Percentiles rank a stretch among this genome's conserved stretches.
Conservation (phyloP, 2,113 vertebrate species). For the Oncorhynchus kisutch region DNA sequence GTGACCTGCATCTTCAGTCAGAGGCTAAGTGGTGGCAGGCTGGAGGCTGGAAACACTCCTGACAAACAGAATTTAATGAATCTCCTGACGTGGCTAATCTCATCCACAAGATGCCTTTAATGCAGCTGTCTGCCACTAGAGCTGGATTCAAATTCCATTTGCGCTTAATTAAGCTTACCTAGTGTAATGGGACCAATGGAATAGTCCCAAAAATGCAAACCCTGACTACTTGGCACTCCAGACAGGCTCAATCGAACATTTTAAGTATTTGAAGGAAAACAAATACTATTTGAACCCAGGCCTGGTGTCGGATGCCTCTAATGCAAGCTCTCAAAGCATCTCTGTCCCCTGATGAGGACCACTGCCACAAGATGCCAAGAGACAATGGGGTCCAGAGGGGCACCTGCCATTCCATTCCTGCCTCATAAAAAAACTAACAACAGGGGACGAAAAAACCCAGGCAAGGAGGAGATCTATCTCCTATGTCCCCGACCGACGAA, state of each 20-base stretch:
- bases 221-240: too few relatives aligned
- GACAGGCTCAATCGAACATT: too few relatives aligned
- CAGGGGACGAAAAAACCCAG: slow-evolving; percentile 17
- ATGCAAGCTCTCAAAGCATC: not conserved
- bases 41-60: slow-evolving; percentile 17
- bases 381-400: not conserved
- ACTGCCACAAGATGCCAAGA: slow-evolving; percentile 6
- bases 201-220: too few relatives aligned
- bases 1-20: slow-evolving; percentile 32
- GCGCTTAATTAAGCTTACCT: too few relatives aligned
- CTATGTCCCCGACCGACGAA: slow-evolving; percentile 10
- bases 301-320: too few relatives aligned
- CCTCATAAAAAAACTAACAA: slow-evolving; percentile 25
- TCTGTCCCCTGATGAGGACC: slow-evolving; percentile 17
- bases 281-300: too few relatives aligned
- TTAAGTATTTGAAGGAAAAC: too few relatives aligned
- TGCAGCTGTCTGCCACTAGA: too few relatives aligned
- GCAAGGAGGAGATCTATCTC: slow-evolving; percentile 31
- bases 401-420: slow-evolving; percentile 15
- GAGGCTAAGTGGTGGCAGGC: slow-evolving; percentile 34
- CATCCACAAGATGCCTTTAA: not conserved
- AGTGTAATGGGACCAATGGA: too few relatives aligned
- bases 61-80: slow-evolving; percentile 43
- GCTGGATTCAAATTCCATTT: too few relatives aligned
- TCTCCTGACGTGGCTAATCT: not conserved